Percentiles rank a stretch among this genome's conserved stretches.
Conservation (phyloP, 2,888 invertebrate species). For the Chorisops tibialis region DNA sequence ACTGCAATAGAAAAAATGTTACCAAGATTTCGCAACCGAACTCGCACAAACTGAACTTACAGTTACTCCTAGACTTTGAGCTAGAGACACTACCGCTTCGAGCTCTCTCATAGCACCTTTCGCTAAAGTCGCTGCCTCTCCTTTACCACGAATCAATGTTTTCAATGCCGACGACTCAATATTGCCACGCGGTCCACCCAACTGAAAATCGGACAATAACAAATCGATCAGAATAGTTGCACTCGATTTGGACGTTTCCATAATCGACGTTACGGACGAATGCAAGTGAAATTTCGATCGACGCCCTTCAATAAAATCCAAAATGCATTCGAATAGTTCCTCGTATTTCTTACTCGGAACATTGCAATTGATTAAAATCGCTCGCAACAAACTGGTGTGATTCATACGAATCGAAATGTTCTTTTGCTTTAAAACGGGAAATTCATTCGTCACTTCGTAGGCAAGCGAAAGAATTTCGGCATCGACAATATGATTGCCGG, state of each 20-base stretch:
- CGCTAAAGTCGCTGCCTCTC: slow-evolving; percentile 64
- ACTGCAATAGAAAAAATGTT: slow-evolving; percentile 51
- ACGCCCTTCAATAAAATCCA: slow-evolving; percentile 56
- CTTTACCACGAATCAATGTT: slow-evolving; percentile 66
- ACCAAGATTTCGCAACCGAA: neutral
- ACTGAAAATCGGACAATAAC: slow-evolving; percentile 43
- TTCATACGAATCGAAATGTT: slow-evolving; percentile 72
- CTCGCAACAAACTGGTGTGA: slow-evolving; percentile 72
- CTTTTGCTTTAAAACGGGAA: slow-evolving; percentile 62
- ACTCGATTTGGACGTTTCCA: slow-evolving; percentile 55
- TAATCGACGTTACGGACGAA: slow-evolving; percentile 63
- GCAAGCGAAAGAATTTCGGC: slow-evolving; percentile 80
- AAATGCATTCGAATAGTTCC: slow-evolving; percentile 43
- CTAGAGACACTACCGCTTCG: slow-evolving; percentile 67
- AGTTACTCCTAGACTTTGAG: slow-evolving; percentile 71
- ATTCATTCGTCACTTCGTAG: slow-evolving; percentile 68
- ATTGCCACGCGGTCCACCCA: slow-evolving; percentile 44
- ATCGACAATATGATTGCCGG: slow-evolving; percentile 74
- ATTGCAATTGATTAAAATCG: slow-evolving; percentile 75
- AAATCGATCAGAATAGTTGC: slow-evolving; percentile 47
- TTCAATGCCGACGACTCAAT: slow-evolving; percentile 46
- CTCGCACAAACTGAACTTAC: slow-evolving; percentile 52
- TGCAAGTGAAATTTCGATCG: slow-evolving; percentile 68
- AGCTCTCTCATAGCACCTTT: slow-evolving; percentile 72
- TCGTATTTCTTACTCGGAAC: slow-evolving; percentile 66